These are phyloP conservation scores for Sebastes hubbsi DNA, from an alignment of 2,797 vertebrate species.

Conservation along the genomic window DNA sequence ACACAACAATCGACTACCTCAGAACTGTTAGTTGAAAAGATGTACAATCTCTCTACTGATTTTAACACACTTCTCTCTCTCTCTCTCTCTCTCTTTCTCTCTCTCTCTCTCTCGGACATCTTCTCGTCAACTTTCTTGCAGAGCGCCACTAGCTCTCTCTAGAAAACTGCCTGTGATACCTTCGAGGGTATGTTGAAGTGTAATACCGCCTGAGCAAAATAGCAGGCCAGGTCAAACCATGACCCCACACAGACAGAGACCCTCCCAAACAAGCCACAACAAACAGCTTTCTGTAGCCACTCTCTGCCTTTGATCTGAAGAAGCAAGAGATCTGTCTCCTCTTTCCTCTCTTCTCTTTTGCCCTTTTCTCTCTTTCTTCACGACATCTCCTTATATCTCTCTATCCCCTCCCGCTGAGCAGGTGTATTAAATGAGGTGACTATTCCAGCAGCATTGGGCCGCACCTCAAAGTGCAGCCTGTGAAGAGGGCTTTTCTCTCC, in stretches of 20 bases:
- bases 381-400: slow-evolving; percentile 59
- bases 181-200: slow-evolving; percentile 23
- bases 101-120: neutral
- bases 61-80: slow-evolving; percentile 9
- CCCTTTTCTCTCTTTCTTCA: slow-evolving; percentile 57
- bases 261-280: slow-evolving; percentile 72
- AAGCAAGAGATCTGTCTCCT: slow-evolving; percentile 54
- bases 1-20: neutral
- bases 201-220: slow-evolving; percentile 50
- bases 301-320: slow-evolving; percentile 74
- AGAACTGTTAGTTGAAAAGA: neutral
- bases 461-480: slow-evolving; percentile 76
- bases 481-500: slow-evolving; percentile 73
- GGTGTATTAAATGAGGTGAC: slow-evolving; percentile 78
- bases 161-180: slow-evolving; percentile 28
- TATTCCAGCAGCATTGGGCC: slow-evolving; percentile 62
- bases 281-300: slow-evolving; percentile 67
- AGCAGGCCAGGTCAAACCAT: slow-evolving; percentile 46
- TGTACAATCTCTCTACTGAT: neutral
- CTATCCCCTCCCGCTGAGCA: slow-evolving; percentile 64
- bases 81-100: neutral
- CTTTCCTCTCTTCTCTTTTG: slow-evolving; percentile 57
- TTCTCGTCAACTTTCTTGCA: slow-evolving; percentile 4
- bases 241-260: slow-evolving; percentile 53
- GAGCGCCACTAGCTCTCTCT: neutral